A percentile compares a stretch with the other conserved stretches of the same genome.
phyloP scores from a whole-genome alignment of 2,113 vertebrate species.

The Albula glossodonta region DNA sequence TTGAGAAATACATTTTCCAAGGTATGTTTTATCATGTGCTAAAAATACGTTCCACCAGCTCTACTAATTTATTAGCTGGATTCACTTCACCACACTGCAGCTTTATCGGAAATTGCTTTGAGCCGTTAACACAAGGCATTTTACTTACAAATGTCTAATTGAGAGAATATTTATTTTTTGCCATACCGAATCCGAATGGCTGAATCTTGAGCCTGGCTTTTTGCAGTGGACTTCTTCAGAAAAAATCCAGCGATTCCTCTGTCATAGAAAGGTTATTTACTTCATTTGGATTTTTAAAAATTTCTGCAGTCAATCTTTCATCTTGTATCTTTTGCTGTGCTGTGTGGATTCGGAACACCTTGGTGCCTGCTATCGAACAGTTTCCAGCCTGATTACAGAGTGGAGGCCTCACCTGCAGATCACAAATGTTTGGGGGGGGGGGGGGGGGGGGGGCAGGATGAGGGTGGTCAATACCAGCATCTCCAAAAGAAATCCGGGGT shows the following conservation, averaged over 20 bases:
- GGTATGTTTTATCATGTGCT: slow-evolving; percentile 66
- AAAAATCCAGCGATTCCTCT: not conserved
- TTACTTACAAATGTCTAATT: slow-evolving; percentile 71
- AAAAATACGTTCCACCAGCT: slow-evolving; percentile 60
- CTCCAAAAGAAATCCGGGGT: not conserved
- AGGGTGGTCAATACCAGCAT: not conserved
- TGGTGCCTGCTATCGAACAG: slow-evolving; percentile 9
- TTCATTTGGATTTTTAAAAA: not conserved
- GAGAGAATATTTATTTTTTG: slow-evolving; percentile 75
- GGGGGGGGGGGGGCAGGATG: not conserved
- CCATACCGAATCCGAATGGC: slow-evolving; percentile 59
- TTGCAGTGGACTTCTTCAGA: slow-evolving; percentile 47
- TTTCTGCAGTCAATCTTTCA: not conserved
- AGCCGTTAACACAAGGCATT: slow-evolving; percentile 67
- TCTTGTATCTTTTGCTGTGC: not conserved
- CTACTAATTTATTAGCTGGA: slow-evolving; percentile 76
- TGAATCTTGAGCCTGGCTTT: slow-evolving; percentile 55
- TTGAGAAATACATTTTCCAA: slow-evolving; percentile 69
- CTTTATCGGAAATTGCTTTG: slow-evolving; percentile 78
- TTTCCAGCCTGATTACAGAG: not conserved
- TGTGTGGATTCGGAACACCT: not conserved
- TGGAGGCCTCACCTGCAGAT: not conserved
- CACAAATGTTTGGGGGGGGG: not conserved
- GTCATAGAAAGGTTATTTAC: not conserved
- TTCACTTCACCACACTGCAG: slow-evolving; percentile 71